Base-by-base conservation (phyloP, 2,113 vertebrate species). In the Carassius auratus region DNA sequence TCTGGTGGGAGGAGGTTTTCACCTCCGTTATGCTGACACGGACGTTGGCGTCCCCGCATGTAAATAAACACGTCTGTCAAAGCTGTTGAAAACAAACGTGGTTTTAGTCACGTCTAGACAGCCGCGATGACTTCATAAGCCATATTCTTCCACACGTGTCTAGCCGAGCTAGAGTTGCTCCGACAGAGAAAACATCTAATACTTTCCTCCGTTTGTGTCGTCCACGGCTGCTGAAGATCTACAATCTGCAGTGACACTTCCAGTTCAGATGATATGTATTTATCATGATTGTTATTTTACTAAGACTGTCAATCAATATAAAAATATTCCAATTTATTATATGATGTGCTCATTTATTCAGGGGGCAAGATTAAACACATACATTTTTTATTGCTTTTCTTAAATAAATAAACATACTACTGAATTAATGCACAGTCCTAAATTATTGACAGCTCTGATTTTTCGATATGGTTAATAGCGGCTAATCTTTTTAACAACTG, bases 71-170 rank as follows among this genome's bases (percentile, higher is more conserved):
- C 74, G 64, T 81, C 79, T 80, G 84, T 78, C 88, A 50, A 15
- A 71, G 76, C 81, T 86, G 84, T 50, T 64, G 36, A 90, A 85
- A 87, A 86, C 76, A 90, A 85, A 85, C 64, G 42, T 23, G 62
- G 79, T 85, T 81, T 64, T 48, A 86, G 83, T 86, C 85, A 85
- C 61, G 85, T 89, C 83, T 89, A 90, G 89, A 89, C 89, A 30
- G 76, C 76, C 81, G 4, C 64, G 17, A 73, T 90, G 86, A 88
- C 71, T 64, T 89, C 87, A 88, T 68, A 26, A 87, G 50, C 74
- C 62, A 57, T 71, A 61, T 76, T 77, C 36, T 33, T 80, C 38
- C 78, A 71, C 83, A 82, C 30, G 61, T 30, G 38, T 78, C 79
- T 71, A 30, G 30, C 10, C 21, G 73, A 77, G 79, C n/a, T 82